A percentile compares a stretch with the other conserved stretches of the same genome.
Conservation (phyloP, 2,113 vertebrate genomes). For the Mohoua ochrocephala region DNA sequence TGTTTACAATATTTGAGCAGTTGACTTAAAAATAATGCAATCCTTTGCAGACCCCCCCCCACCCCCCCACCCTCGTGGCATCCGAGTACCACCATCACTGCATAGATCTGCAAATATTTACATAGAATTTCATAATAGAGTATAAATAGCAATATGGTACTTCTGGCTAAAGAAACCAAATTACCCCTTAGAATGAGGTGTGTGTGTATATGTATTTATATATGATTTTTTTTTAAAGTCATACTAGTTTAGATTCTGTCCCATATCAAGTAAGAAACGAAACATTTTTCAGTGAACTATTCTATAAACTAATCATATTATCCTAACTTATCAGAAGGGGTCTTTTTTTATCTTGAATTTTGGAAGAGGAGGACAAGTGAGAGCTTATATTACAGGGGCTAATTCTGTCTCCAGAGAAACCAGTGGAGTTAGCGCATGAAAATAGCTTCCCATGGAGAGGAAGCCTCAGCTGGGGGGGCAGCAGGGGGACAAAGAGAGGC, state of each 20-base stretch:
- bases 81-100: conserved; percentile 17
- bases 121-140: conserved; percentile 16
- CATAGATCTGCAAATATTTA: conserved; percentile 57
- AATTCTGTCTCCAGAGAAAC: conserved; percentile 52
- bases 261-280: background rate
- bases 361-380: conserved; percentile 20
- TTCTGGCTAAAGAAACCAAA: conserved; percentile 18
- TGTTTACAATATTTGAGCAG: conserved; percentile 25
- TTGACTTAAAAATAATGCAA: conserved; percentile 48
- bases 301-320: conserved; percentile 4
- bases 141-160: conserved; percentile 44
- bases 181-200: background rate
- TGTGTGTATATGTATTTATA: background rate
- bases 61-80: background rate
- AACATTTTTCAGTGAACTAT: conserved; percentile 40
- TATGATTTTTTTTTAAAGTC: background rate
- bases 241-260: background rate
- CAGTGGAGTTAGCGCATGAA: conserved; percentile 42
- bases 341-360: conserved; percentile 12
- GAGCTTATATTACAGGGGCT: conserved; percentile 40
- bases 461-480: conserved; percentile 15
- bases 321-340: background rate
- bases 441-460: conserved; percentile 53
- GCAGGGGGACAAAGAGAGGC: conserved; percentile 35
- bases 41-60: background rate